Conservation (phyloP, 2,888 invertebrate genomes). For the Blastobasis lacticolella region DNA sequence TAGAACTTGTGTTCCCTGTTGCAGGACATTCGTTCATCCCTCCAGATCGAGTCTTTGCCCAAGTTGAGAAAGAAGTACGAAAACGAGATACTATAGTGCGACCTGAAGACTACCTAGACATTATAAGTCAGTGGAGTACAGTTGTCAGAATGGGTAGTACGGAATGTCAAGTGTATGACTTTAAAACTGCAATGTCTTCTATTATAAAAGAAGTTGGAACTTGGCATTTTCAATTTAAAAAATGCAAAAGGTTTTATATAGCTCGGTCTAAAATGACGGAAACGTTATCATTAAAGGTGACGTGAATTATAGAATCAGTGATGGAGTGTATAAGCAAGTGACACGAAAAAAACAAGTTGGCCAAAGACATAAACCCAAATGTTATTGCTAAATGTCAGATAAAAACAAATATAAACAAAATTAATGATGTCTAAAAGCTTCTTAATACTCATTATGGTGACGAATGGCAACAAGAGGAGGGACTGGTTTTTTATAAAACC, state of each 20-base stretch:
- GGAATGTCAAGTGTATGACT: neutral
- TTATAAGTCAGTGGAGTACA: neutral
- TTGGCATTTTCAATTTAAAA: neutral
- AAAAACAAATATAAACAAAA: neutral
- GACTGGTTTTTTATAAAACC: neutral
- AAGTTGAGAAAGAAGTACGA: conserved; percentile 1
- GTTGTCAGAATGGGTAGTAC: neutral
- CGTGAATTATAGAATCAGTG: neutral
- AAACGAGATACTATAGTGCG: neutral
- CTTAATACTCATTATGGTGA: neutral
- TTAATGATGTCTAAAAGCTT: neutral
- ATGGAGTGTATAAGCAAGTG: neutral
- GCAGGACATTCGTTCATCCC: conserved; percentile 2
- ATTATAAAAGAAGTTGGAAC: neutral
- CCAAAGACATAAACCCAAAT: neutral
- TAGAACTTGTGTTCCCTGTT: conserved; percentile 2
- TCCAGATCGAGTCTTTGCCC: conserved; percentile 1
- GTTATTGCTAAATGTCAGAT: neutral
- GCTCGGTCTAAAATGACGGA: neutral
- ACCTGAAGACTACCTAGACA: neutral
- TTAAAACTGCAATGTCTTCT: neutral
- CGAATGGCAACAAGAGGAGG: neutral
- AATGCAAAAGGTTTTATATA: neutral
- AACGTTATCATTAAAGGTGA: neutral
- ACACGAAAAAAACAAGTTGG: neutral